Evolutionary conservation across 2,888 invertebrate species (phyloP).

Genomic region (Rhagonycha lutea): DNA sequence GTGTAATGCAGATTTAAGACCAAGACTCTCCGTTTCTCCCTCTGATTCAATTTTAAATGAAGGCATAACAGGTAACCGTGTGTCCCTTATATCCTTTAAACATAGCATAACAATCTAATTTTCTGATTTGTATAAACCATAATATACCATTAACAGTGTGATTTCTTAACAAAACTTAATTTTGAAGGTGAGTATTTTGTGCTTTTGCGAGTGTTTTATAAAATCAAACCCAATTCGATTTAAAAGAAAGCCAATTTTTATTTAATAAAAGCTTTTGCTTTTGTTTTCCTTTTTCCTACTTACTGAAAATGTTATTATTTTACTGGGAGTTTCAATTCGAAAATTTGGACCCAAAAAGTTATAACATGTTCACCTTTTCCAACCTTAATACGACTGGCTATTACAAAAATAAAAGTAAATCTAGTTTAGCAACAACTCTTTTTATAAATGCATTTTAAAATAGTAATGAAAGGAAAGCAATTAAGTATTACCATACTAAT

Average conservation of each 20-base stretch:
- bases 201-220: background rate
- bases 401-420: background rate
- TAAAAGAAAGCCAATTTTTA: background rate
- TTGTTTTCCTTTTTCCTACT: background rate
- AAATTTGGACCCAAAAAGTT: background rate
- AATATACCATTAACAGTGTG: conserved; percentile 13
- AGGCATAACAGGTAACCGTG: conserved; percentile 40
- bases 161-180: background rate
- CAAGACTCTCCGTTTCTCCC: conserved; percentile 32
- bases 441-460: background rate
- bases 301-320: background rate
- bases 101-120: conserved; percentile 32
- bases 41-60: conserved; percentile 20
- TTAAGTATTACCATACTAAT: background rate
- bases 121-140: conserved; percentile 22
- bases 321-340: background rate
- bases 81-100: conserved; percentile 30
- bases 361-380: background rate
- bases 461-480: background rate
- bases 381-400: background rate
- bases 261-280: background rate
- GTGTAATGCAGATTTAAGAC: conserved; percentile 58
- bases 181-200: conserved; percentile 16
- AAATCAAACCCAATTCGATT: background rate
- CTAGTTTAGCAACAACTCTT: background rate